Conservation (phyloP, 2,888 invertebrate genomes). For the Eledona agricola region DNA sequence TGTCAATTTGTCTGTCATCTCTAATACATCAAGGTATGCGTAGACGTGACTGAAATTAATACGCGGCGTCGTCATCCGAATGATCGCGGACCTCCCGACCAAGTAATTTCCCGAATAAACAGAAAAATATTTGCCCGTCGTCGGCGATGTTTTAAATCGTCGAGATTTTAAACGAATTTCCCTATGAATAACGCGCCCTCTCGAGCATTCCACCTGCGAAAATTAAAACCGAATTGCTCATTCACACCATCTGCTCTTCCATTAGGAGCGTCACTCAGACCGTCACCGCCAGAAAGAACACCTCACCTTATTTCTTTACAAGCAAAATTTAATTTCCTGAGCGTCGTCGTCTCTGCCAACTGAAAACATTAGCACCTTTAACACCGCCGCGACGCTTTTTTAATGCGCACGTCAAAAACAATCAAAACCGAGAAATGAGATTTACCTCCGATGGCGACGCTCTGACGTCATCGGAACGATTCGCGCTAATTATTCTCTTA, state of each 20-base stretch:
- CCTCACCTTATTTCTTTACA: slow-evolving; percentile 63
- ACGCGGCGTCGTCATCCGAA: slow-evolving; percentile 51
- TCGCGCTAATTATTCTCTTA: slow-evolving; percentile 15
- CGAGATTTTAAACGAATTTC: slow-evolving; percentile 49
- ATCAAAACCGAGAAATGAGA: slow-evolving; percentile 53
- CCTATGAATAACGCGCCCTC: slow-evolving; percentile 50
- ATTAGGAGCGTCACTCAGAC: slow-evolving; percentile 60
- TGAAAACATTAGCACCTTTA: slow-evolving; percentile 63
- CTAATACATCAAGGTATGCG: slow-evolving; percentile 62
- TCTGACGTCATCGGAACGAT: too few relatives aligned
- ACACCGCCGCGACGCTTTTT: slow-evolving; percentile 54
- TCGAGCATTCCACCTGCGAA: slow-evolving; percentile 58
- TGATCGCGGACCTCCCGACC: slow-evolving; percentile 23
- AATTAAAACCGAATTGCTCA: slow-evolving; percentile 64
- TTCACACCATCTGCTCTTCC: slow-evolving; percentile 63
- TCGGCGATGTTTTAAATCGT: neutral
- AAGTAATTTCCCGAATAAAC: slow-evolving; percentile 55
- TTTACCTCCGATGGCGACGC: slow-evolving; percentile 35
- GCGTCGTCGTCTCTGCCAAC: slow-evolving; percentile 60
- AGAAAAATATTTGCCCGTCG: slow-evolving; percentile 41
- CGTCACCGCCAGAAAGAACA: slow-evolving; percentile 61
- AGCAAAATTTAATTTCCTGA: slow-evolving; percentile 64
- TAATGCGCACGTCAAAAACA: slow-evolving; percentile 60
- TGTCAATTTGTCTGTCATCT: slow-evolving; percentile 62
- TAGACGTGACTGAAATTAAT: slow-evolving; percentile 63